Base-by-base conservation (phyloP, 2,797 vertebrate species). In the Parambassis ranga region DNA sequence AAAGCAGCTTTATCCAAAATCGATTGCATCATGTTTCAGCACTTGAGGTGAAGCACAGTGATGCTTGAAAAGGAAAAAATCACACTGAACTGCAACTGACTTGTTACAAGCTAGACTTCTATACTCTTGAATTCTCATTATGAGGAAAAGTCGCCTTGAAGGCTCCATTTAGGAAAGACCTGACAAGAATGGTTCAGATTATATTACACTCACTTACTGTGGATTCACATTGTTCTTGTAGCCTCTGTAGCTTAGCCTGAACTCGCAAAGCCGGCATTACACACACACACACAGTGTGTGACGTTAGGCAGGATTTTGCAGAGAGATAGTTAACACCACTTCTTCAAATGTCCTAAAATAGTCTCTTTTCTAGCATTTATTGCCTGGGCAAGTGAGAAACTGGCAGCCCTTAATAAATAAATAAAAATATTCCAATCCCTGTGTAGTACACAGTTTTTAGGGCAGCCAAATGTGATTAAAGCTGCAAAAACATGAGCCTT, bases 391-490 rank as follows among this genome's bases (percentile, higher is more conserved):
- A 39, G 30, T 24, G 37, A 70, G 42, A 43, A 50, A 50, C 48
- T 73, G 51, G 44, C 55, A 77, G 38, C 37, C 36, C 28, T 52
- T 10, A 37, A 59, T 24, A 44, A 28, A 71, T 52, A 10, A 37
- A 59, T 24, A 44, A 28, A 71, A 68, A 61, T 31, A 22, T 50
- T 61, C 27, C 27, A 65, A 64, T 60, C 23, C 61, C 27, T 42
- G 42, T 75, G 28, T 38, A 42, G 20, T 38, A 49, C 56, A 70
- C 33, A 61, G 11, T 6, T 55, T 42, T 66, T 31, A 46, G 73
- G 65, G 20, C 58, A 52, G 67, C 53, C 31, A 76, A 61, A 24
- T 71, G 55, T 51, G 32, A 65, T 58, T 26, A 28, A 63, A 60
- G 28, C 51, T 51, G 42, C 26, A 58, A 57, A 41, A 33, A 38